These are phyloP conservation scores for Eulacestoma nigropectus DNA, from an alignment of 2,113 vertebrate species.

Conservation along the genomic window DNA sequence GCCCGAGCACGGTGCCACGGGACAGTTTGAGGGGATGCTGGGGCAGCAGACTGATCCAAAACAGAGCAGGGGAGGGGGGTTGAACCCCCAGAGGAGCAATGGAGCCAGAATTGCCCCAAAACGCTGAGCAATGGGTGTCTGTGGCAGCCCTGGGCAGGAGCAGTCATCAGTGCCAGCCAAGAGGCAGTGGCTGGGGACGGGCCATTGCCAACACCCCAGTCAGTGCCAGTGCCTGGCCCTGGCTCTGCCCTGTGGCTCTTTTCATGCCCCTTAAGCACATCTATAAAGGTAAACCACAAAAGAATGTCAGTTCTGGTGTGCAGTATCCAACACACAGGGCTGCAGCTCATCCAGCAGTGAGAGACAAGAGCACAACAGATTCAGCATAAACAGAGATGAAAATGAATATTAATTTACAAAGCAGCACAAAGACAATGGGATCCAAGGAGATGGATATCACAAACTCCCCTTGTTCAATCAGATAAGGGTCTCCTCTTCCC, in stretches of 20 bases:
- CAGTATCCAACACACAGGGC: not conserved
- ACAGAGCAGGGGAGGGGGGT: too few species aligned
- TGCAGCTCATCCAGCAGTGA: not conserved
- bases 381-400: not conserved
- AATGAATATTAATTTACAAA: conserved; percentile 58
- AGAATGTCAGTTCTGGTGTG: not conserved
- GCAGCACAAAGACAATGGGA: conserved; percentile 47
- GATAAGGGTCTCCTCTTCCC: conserved; percentile 44
- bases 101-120: not conserved
- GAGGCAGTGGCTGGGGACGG: accelerated
- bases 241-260: not conserved
- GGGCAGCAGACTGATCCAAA: not conserved
- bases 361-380: conserved; percentile 3
- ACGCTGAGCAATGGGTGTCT: not conserved
- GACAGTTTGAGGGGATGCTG: not conserved
- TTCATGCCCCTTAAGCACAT: not conserved
- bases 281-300: not conserved
- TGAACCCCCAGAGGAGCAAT: not conserved
- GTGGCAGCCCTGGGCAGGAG: not conserved
- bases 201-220: accelerated
- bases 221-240: not conserved
- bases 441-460: conserved; percentile 31
- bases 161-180: not conserved
- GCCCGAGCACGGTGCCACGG: accelerated
- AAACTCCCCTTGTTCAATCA: conserved; percentile 22